phyloP scores from a whole-genome alignment of 2,113 vertebrate species.

The Furnarius figulus region DNA sequence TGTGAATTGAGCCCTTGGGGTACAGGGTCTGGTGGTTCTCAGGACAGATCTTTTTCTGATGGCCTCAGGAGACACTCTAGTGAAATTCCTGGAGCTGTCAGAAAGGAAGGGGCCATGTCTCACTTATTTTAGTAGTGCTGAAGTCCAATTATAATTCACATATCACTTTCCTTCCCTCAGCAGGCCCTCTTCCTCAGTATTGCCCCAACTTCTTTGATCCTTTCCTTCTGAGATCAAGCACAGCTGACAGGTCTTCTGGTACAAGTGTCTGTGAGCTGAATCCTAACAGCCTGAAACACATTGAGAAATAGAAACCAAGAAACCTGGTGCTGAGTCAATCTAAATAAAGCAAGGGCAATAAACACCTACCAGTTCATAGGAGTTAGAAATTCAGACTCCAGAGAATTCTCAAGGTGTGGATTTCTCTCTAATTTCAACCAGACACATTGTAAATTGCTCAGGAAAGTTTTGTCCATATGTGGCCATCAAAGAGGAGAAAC shows the following conservation, averaged over 20 bases:
- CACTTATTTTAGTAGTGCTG: not conserved
- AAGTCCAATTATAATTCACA: not conserved
- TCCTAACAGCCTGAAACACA: not conserved
- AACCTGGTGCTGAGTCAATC: not conserved
- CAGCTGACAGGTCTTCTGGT: not conserved
- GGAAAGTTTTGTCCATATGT: not conserved
- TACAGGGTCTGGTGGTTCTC: not conserved
- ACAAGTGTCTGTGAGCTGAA: slow-evolving; percentile 1
- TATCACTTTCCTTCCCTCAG: not conserved
- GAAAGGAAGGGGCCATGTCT: not conserved
- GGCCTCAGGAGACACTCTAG: not conserved
- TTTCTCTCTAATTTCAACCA: not conserved
- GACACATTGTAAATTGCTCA: not conserved
- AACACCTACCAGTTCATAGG: not conserved
- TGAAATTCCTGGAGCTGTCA: not conserved
- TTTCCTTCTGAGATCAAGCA: not conserved
- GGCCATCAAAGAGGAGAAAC: not conserved
- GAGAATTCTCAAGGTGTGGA: not conserved
- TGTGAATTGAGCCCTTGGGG: not conserved
- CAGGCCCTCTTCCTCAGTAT: not conserved
- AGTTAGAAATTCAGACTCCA: not conserved
- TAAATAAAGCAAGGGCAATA: not conserved
- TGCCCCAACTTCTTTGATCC: not conserved
- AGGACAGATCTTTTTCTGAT: not conserved
- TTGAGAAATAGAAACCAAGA: not conserved